Evolutionary conservation across 2,797 vertebrate species (phyloP).

Genomic region (Coccyzus lansbergi): DNA sequence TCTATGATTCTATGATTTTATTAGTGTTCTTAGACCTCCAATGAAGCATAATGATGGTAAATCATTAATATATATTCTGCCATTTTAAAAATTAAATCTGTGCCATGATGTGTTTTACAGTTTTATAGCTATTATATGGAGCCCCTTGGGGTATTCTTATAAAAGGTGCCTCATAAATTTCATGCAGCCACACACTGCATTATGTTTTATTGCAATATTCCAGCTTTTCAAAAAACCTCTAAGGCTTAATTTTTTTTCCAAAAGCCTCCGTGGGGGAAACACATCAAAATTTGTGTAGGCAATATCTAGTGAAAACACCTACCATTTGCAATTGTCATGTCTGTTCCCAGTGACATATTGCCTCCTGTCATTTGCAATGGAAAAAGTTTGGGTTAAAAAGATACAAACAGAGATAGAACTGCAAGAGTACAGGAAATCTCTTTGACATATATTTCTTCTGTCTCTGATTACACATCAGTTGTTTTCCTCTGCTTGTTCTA

Average conservation of each 20-base stretch:
- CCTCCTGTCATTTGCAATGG: neutral
- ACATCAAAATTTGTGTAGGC: neutral
- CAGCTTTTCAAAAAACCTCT: slow-evolving; percentile 30
- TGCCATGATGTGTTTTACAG: slow-evolving; percentile 44
- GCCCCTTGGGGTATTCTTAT: slow-evolving; percentile 61
- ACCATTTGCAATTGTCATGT: neutral
- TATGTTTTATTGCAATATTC: slow-evolving; percentile 49
- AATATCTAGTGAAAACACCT: slow-evolving; percentile 23
- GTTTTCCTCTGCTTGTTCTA: neutral
- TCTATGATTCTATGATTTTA: neutral
- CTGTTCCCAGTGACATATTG: neutral
- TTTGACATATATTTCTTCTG: neutral
- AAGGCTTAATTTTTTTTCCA: neutral
- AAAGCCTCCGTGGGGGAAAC: neutral
- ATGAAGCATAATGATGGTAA: slow-evolving; percentile 49
- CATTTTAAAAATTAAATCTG: slow-evolving; percentile 74
- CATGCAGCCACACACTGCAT: slow-evolving; percentile 1
- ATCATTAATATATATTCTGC: slow-evolving; percentile 67
- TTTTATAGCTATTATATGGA: slow-evolving; percentile 58
- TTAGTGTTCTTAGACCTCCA: slow-evolving; percentile 39
- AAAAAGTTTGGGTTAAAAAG: slow-evolving; percentile 5
- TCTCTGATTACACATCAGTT: neutral
- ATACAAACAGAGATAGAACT: neutral
- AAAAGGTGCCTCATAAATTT: slow-evolving; percentile 63
- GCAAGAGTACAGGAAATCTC: neutral